A percentile compares a stretch with the other conserved stretches of the same genome.
These are phyloP conservation scores for Tetramorium simillimum DNA, from an alignment of 1,140 invertebrate genomes.

Conservation along the genomic window DNA sequence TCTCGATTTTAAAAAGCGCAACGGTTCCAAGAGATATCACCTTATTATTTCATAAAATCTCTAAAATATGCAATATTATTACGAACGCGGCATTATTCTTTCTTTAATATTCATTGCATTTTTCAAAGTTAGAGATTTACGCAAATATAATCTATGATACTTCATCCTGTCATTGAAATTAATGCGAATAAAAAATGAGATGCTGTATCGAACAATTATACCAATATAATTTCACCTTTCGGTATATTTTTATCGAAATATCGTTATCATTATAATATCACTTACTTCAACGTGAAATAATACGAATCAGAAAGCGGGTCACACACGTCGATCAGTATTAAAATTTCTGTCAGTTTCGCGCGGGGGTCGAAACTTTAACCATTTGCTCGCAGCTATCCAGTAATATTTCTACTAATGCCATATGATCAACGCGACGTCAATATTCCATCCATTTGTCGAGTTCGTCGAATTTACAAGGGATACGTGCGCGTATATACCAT, in stretches of 20 bases:
- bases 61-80: not conserved
- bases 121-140: not conserved
- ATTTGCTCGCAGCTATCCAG: not conserved
- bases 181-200: not conserved
- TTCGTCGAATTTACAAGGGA: constrained; percentile 30
- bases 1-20: not conserved
- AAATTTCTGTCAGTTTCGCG: constrained; percentile 1
- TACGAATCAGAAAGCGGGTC: not conserved
- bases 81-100: not conserved
- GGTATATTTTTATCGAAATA: not conserved
- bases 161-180: not conserved
- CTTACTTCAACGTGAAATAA: not conserved
- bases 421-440: constrained; percentile 26
- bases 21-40: not conserved
- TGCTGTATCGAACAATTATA: not conserved
- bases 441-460: constrained; percentile 17
- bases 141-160: not conserved
- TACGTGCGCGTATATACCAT: constrained; percentile 12
- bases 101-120: not conserved
- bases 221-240: not conserved
- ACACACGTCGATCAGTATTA: constrained; percentile 22
- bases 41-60: not conserved
- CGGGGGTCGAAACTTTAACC: constrained; percentile 5
- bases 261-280: not conserved
- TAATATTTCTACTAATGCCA: constrained; percentile 11